Evolutionary conservation across 1,140 invertebrate genomes (phyloP), one percentile per base, ranked within the genome.

Genomic region (Pteromalus puparum): DNA sequence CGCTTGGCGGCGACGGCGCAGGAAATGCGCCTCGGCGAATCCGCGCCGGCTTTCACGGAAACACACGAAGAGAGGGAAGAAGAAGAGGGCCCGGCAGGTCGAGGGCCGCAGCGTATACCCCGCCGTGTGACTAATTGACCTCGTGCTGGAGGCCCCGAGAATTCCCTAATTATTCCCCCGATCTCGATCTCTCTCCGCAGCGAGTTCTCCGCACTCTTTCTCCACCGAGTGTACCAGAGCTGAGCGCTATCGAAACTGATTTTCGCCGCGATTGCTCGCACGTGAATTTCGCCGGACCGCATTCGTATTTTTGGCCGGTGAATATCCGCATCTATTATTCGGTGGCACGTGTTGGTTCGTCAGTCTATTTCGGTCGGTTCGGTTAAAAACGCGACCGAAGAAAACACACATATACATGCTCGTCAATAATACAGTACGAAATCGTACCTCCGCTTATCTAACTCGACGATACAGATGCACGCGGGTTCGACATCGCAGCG

Each of bases 41-140:
- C 74, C 68, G 53, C 21, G 28, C 61, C 61, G 7, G 26, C 26
- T 70, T 83, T 70, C 53, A 53, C 42, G 67, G 34, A 73, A 82
- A 87, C 88, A 86, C 83, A 86, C 81, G 78, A 42, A 87, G 80
- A 88, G 53, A 61, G 30, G 30, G 85, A 74, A 86, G 87, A 87
- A 86, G 81, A 85, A 85, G 87, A 75, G 38, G 38, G 7, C 42
- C 76, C 87, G 67, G 26, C 28, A 18, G 73, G 74, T 26, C 28
- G 72, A 28, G 70, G 81, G 61, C 38, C 48, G 38, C 26, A 67
- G 78, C 67, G 34, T 42, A 80, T 80, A 67, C 85, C 89, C 90
- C 88, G 89, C 87, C 88, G 90, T 88, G 90, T 90, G 89, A 91
- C 90, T 91, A 91, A 91, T 91, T 90, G 90, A 87, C 87, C 88